Evolutionary conservation across 2,888 invertebrate species (phyloP).

Genomic region (Spodoptera littoralis): DNA sequence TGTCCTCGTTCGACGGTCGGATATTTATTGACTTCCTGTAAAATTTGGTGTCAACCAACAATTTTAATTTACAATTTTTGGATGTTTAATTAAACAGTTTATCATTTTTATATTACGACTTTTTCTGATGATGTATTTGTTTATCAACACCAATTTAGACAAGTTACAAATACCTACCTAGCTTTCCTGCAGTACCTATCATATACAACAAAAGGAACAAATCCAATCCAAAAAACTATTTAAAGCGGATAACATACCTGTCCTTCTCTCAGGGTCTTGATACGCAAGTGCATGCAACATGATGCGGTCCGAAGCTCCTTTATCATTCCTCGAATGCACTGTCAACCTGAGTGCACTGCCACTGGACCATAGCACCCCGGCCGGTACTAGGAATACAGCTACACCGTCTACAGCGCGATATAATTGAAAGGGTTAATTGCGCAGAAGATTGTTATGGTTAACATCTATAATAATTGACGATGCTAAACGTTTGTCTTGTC

Average conservation of each 20-base stretch:
- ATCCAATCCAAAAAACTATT: not conserved
- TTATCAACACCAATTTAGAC: too few relatives aligned
- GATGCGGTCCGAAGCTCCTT: constrained; percentile 94
- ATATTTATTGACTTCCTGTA: not conserved
- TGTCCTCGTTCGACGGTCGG: too few relatives aligned
- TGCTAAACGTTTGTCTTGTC: constrained; percentile 25
- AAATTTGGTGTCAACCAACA: too few relatives aligned
- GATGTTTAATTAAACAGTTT: too few relatives aligned
- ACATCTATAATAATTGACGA: not conserved
- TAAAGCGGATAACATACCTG: constrained; percentile 89
- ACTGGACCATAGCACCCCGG: constrained; percentile 90
- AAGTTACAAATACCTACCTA: too few relatives aligned
- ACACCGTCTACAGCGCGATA: constrained; percentile 74
- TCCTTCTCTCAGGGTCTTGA: constrained; percentile 95
- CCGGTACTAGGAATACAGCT: constrained; percentile 86
- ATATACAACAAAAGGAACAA: too few relatives aligned
- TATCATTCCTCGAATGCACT: constrained; percentile 93
- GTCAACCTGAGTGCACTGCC: constrained; percentile 76
- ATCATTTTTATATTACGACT: too few relatives aligned
- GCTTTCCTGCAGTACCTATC: too few relatives aligned
- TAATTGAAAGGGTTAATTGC: constrained; percentile 28
- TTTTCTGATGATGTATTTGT: too few relatives aligned
- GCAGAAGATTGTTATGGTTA: constrained; percentile 35
- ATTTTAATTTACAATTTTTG: too few relatives aligned
- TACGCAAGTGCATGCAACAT: constrained; percentile 95